A percentile compares a stretch with the other conserved stretches of the same genome.
Evolutionary conservation across 2,888 invertebrate species (phyloP).

Genomic region (Drosophila subsilvestris): DNA sequence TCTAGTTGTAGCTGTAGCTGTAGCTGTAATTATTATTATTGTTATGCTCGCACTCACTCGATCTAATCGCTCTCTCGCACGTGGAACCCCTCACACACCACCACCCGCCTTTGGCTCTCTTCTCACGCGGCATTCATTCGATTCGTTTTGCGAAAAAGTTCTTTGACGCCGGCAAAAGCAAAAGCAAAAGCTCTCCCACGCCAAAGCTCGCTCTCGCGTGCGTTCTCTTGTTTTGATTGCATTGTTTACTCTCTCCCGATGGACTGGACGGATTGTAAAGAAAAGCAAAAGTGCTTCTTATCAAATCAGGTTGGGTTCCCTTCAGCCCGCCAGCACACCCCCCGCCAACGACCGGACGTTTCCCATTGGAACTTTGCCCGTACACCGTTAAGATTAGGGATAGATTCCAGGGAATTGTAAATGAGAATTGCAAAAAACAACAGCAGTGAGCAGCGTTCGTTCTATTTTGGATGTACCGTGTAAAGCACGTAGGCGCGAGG

Average conservation of each 20-base stretch:
- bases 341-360: background rate
- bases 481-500: background rate
- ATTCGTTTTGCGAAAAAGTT: conserved; percentile 77
- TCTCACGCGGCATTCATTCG: conserved; percentile 46
- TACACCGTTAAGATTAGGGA: conserved; percentile 63
- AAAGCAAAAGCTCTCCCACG: conserved; percentile 43
- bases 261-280: conserved; percentile 32
- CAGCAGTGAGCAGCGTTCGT: background rate
- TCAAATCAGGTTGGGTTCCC: conserved; percentile 42
- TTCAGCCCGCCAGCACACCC: conserved; percentile 9
- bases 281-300: conserved; percentile 77
- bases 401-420: conserved; percentile 54
- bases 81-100: conserved; percentile 28
- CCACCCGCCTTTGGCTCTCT: background rate
- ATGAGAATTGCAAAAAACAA: conserved; percentile 26
- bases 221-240: conserved; percentile 4
- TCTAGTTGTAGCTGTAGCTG: conserved; percentile 39
- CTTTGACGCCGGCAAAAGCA: conserved; percentile 74
- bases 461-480: conserved; percentile 13
- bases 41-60: conserved; percentile 37
- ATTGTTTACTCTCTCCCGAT: conserved; percentile 3
- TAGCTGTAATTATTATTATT: conserved; percentile 68
- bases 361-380: conserved; percentile 68
- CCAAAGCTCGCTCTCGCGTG: conserved; percentile 39
- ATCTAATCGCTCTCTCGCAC: conserved; percentile 39